Conservation (phyloP, 1,140 invertebrate genomes). For the Trissolcus basalis region DNA sequence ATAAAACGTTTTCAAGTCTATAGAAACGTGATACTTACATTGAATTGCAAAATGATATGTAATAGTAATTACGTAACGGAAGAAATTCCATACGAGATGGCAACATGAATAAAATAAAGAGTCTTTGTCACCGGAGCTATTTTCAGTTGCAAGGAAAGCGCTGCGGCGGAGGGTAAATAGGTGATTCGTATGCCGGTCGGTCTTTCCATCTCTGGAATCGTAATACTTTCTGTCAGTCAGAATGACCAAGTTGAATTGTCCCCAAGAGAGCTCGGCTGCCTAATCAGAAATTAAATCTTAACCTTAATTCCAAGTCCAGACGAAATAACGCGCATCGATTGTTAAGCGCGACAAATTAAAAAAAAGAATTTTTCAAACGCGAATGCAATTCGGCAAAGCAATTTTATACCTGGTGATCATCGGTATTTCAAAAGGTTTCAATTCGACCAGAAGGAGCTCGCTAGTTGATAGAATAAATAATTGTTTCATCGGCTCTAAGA, state of each 20-base stretch:
- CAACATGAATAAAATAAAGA: slow-evolving; percentile 58
- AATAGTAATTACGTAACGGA: slow-evolving; percentile 39
- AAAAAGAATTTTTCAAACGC: not conserved
- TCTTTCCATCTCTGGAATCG: slow-evolving; percentile 73
- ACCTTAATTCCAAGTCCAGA: slow-evolving; percentile 65
- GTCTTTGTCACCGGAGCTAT: slow-evolving; percentile 52
- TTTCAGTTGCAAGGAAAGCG: slow-evolving; percentile 45
- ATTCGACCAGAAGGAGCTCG: slow-evolving; percentile 25
- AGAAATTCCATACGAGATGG: slow-evolving; percentile 32
- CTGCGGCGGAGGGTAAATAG: slow-evolving; percentile 69
- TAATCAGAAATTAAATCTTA: slow-evolving; percentile 76
- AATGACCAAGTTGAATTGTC: slow-evolving; percentile 71
- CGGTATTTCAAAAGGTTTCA: too few species aligned
- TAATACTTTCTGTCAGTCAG: slow-evolving; percentile 74
- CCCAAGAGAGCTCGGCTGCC: slow-evolving; percentile 63
- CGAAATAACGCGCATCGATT: slow-evolving; percentile 41
- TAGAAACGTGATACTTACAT: not conserved
- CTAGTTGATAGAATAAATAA: slow-evolving; percentile 38
- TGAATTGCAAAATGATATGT: slow-evolving; percentile 38
- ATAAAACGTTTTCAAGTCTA: not conserved
- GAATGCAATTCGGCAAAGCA: not conserved
- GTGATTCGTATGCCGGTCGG: slow-evolving; percentile 74
- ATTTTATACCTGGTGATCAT: not conserved
- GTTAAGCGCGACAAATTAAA: slow-evolving; percentile 2
- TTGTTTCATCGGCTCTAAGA: slow-evolving; percentile 28